phyloP scores from a whole-genome alignment of 92 coral and sea anemone genomes.

The Zoanthus gigantus region DNA sequence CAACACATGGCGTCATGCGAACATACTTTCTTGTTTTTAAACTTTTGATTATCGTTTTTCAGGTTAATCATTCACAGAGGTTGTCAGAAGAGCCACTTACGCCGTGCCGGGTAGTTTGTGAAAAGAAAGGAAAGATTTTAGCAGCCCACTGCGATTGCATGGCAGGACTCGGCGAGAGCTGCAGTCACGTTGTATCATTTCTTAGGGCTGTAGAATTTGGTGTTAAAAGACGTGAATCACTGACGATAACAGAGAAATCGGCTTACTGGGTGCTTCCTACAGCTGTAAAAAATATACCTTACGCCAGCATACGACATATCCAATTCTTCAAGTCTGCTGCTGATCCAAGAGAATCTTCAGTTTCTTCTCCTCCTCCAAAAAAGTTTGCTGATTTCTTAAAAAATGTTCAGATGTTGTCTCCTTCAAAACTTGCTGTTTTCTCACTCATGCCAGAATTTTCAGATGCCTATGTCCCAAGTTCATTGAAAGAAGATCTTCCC shows the following conservation, averaged over 20 bases:
- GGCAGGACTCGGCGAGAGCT: no score
- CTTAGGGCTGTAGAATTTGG: constrained; percentile 24
- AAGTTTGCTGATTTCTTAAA: no score
- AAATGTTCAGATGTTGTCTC: no score
- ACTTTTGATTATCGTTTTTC: neutral
- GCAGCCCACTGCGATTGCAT: constrained; percentile 48
- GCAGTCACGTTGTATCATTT: neutral
- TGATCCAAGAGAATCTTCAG: no score
- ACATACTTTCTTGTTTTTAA: neutral
- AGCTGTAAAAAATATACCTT: constrained; percentile 6
- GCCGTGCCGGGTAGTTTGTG: constrained; percentile 45
- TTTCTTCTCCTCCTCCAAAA: no score
- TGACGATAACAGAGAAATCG: constrained; percentile 66
- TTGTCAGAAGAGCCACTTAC: constrained; percentile 49
- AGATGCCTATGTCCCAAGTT: no score
- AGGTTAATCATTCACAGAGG: constrained; percentile 39
- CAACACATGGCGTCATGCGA: constrained; percentile 4
- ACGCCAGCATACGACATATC: no score
- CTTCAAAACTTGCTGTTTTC: no score
- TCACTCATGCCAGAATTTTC: no score
- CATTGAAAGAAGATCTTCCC: no score
- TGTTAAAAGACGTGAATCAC: constrained; percentile 48
- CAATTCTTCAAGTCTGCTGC: no score
- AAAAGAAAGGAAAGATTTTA: constrained; percentile 40
- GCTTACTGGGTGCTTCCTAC: constrained; percentile 73